phyloP scores from a whole-genome alignment of 2,888 invertebrate genomes.

The Synanthedon vespiformis region DNA sequence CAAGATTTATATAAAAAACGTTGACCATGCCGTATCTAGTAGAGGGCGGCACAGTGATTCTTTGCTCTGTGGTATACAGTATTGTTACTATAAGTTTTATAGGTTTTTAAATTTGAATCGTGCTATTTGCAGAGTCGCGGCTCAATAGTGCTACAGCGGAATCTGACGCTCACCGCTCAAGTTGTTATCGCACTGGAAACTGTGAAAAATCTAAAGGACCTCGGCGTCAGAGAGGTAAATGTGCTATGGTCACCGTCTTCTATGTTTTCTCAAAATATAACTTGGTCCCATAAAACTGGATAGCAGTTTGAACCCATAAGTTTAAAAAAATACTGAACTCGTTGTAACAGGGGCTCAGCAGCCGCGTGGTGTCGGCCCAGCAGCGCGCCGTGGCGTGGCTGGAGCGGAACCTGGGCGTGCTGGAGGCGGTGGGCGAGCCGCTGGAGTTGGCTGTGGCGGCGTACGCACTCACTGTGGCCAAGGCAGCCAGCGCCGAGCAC shows the following conservation, averaged over 20 bases:
- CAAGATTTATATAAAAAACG: no score
- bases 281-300: neutral
- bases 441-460: constrained; percentile 91
- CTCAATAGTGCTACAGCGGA: constrained; percentile 73
- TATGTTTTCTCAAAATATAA: no score
- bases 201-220: constrained; percentile 80
- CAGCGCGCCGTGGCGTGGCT: constrained; percentile 83
- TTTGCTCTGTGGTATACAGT: no score
- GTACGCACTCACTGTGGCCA: constrained; percentile 85
- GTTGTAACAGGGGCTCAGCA: constrained; percentile 72
- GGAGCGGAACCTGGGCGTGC: constrained; percentile 82
- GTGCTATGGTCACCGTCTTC: no score
- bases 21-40: no score
- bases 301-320: no score
- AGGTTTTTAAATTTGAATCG: neutral
- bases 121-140: constrained; percentile 37
- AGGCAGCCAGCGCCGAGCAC: constrained; percentile 87
- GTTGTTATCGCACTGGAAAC: constrained; percentile 88
- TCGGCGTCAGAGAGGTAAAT: constrained; percentile 48
- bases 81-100: neutral
- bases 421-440: constrained; percentile 78
- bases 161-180: constrained; percentile 93
- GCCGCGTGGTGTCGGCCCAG: constrained; percentile 81
- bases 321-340: no score
- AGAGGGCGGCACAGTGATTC: no score